These are phyloP conservation scores for Lichenostomus cassidix DNA, from an alignment of 2,113 vertebrate genomes.

Conservation along the genomic window DNA sequence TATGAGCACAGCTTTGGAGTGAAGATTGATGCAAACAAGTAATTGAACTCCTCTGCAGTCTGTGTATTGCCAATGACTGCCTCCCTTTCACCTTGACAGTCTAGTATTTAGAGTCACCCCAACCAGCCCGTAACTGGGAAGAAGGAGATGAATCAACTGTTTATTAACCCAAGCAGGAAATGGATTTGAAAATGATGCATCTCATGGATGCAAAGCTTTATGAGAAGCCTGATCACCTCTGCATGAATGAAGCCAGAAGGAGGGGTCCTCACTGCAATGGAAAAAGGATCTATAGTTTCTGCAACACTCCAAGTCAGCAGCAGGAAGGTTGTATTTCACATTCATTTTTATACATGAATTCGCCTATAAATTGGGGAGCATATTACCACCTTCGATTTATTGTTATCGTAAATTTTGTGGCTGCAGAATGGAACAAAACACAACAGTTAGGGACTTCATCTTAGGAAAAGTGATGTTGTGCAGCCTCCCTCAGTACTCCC, in stretches of 20 bases:
- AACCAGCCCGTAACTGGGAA: neutral
- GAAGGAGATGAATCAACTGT: constrained; percentile 17
- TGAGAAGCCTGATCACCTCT: neutral
- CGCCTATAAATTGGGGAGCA: neutral
- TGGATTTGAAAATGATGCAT: constrained; percentile 9
- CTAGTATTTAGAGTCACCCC: neutral
- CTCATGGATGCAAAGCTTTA: neutral
- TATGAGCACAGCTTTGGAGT: neutral
- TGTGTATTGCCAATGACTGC: neutral
- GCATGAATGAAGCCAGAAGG: neutral
- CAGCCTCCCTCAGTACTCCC: neutral
- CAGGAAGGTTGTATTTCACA: neutral
- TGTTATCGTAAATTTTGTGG: neutral
- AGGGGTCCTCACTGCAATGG: neutral
- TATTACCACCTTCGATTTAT: neutral
- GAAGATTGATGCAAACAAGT: constrained; percentile 31
- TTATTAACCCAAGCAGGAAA: constrained; percentile 41
- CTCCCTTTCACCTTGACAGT: neutral
- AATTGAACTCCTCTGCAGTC: constrained; percentile 12
- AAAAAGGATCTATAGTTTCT: neutral
- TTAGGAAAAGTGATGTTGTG: neutral
- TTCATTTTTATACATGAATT: neutral
- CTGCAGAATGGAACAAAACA: neutral
- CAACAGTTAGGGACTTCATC: neutral
- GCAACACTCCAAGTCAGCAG: neutral